Base-by-base conservation (phyloP, 53 echinoderm and acorn worm species). In the Astropecten irregularis region DNA sequence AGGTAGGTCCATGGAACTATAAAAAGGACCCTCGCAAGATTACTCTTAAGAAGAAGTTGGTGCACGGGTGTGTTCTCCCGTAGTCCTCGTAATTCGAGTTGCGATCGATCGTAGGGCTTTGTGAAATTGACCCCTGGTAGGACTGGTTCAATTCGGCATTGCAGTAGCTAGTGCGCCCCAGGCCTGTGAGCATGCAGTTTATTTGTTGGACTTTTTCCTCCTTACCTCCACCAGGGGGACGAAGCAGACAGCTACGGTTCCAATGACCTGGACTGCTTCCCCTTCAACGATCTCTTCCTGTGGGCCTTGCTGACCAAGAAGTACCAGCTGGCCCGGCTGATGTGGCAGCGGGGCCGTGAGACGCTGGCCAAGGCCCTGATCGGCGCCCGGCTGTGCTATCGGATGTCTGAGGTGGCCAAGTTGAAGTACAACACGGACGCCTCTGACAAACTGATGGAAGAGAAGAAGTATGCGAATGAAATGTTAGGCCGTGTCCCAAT, bases 301-400 rank as follows among this genome's bases (percentile, higher is more conserved):
- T 92, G 95, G 90, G 89, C 95, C 8, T 49, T 92, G 39, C 82
- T 92, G 52, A 92, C 95, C 44, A 88, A 83, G 73, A 92, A 90
- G 57, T 60, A 86, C 39, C 81, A 86, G 23, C 92, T 95, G 83
- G 95, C 95, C 6, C 77, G 76, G 5, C 86, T 86, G 32, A 85
- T 95, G 82, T 92, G 92, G 92, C 90, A 90, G 55, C 69, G 88
- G 36, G 87, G 90, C 27, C 69, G 77, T 25, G 95, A 95, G 42
- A 79, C 88, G 14, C 77, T 92, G 29, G 83, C 90, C 38, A 92
- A 95, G 77, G 85, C 92, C 1, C 53, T 88, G 62, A 85, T 92
- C 10, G 92, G 85, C 9, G 86, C 83, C 71, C 67, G 85, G 26
- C 60, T 92, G 20, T 88, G 66, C 36, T 40, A 70, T 21, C 76